Base-by-base conservation (phyloP, 2,888 invertebrate genomes). In the Bombylius major region DNA sequence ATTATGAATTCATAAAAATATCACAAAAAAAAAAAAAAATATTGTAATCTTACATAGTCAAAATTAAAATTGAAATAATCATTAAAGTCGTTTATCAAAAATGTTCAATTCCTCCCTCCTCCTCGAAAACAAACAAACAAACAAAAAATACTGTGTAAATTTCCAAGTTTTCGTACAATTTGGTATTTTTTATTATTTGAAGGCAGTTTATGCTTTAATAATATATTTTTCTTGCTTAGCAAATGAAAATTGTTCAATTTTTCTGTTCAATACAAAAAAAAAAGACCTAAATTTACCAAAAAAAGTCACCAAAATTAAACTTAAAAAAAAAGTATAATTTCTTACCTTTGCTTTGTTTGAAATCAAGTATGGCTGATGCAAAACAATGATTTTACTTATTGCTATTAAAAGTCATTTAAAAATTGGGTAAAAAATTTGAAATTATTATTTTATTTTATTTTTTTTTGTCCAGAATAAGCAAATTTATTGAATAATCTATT, bases 281-380 rank as follows among this genome's bases (percentile, higher is more conserved):
- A 8, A 36, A 36, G 34, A 7, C 47, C 39, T 39, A 12, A 36
- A 14, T n/a, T 39, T 36, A 34, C 8, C 36, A 33, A 47, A 13
- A 13, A 47, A 46, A 14, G 7, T 7, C 8, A 46, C 12, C 4
- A 14, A 36, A 36, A 36, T 36, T 7, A 36, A 36, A 36, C 8
- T 8, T 36, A 23, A 23, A 23, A 23, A 23, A 23, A 2, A 23
- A 23, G 23, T 39, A 12, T 48, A 44, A 50, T 54, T 23, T 47
- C 31, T 39, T 34, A 33, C 49, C 32, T 54, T 49, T 44, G 44
- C 54, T 54, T 54, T 54, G 50, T 54, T 54, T 14, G 49, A 50
- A 45, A 50, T 46, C 14, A 45, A 34, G n/a, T 42, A 42, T 42
- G 39, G 39, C 39, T 4, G 39, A 42, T 42, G 39, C 39, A 11